Percentiles rank a stretch among this genome's conserved stretches.
Conservation (phyloP, 92 coral and sea anemone genomes). For the Virgularia gustaviana region DNA sequence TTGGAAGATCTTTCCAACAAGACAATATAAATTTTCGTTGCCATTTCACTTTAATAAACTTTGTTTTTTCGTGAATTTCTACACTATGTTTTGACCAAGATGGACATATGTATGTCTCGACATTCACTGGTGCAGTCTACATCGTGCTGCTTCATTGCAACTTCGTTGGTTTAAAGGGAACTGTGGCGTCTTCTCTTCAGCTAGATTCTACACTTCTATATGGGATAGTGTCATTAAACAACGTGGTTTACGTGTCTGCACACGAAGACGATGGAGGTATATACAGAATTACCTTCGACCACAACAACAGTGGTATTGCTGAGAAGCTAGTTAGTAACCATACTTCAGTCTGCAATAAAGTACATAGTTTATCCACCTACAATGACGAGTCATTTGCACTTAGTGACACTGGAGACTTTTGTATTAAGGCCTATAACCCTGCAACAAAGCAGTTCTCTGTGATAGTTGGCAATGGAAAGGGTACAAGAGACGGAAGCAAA, state of each 20-base stretch:
- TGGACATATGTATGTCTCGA: constrained; percentile 54
- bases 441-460: constrained; percentile 40
- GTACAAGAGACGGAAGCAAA: constrained; percentile 58
- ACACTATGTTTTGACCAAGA: constrained; percentile 52
- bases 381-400: constrained; percentile 50
- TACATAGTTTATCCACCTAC: constrained; percentile 58
- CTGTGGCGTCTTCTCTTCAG: constrained; percentile 56
- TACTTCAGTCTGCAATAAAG: constrained; percentile 56
- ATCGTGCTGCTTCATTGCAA: constrained; percentile 54
- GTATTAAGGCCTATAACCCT: constrained; percentile 49
- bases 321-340: constrained; percentile 54
- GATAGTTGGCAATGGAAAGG: constrained; percentile 50
- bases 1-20: too few relatives aligned
- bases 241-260: constrained; percentile 58
- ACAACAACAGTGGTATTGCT: constrained; percentile 39
- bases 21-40: too few relatives aligned
- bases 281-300: constrained; percentile 27
- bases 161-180: constrained; percentile 47
- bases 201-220: constrained; percentile 50
- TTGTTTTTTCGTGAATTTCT: too few relatives aligned
- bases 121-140: constrained; percentile 52
- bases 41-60: too few relatives aligned
- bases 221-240: constrained; percentile 55
- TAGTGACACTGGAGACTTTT: constrained; percentile 65
- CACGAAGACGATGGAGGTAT: constrained; percentile 59